phyloP scores from a whole-genome alignment of 92 coral and sea anemone genomes.

The Parazoanthus swiftii region DNA sequence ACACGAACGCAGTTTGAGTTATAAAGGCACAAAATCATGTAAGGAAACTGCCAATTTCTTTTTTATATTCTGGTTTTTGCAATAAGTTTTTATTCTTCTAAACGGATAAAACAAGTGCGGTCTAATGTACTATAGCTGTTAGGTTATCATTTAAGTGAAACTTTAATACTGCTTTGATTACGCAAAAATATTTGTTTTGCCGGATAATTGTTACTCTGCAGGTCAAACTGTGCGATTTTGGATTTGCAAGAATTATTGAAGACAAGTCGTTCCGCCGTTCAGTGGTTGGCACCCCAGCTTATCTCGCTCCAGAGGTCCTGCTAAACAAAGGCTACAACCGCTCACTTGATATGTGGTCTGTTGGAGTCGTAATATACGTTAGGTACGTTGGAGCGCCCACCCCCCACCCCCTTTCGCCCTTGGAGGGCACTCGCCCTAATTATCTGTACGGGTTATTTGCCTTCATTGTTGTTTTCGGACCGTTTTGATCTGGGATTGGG shows the following conservation, averaged over 20 bases:
- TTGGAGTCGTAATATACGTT: slow-evolving; percentile 97
- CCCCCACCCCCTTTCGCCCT: too few relatives aligned
- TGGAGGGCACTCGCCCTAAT: too few relatives aligned
- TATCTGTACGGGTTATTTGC: too few relatives aligned
- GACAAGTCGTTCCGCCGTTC: slow-evolving; percentile 99
- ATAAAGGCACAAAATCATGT: too few relatives aligned
- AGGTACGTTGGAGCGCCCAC: slow-evolving; percentile 60
- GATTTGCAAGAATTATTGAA: slow-evolving; percentile 97
- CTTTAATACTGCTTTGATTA: background rate
- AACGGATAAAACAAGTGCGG: background rate
- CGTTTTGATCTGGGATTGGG: too few relatives aligned
- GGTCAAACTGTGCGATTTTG: slow-evolving; percentile 97
- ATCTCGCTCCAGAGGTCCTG: slow-evolving; percentile 94
- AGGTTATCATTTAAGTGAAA: background rate
- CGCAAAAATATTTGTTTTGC: background rate
- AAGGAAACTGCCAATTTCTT: too few relatives aligned
- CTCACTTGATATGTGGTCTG: slow-evolving; percentile 99
- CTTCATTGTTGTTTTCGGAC: too few relatives aligned
- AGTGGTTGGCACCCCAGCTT: slow-evolving; percentile 98
- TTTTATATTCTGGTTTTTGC: too few relatives aligned
- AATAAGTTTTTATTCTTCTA: too few relatives aligned
- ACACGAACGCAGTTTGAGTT: too few relatives aligned
- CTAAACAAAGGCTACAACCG: slow-evolving; percentile 97
- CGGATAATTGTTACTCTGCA: slow-evolving; percentile 18
- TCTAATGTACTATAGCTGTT: background rate